Base-by-base conservation (phyloP, 2,888 invertebrate species). In the Macaria notata region DNA sequence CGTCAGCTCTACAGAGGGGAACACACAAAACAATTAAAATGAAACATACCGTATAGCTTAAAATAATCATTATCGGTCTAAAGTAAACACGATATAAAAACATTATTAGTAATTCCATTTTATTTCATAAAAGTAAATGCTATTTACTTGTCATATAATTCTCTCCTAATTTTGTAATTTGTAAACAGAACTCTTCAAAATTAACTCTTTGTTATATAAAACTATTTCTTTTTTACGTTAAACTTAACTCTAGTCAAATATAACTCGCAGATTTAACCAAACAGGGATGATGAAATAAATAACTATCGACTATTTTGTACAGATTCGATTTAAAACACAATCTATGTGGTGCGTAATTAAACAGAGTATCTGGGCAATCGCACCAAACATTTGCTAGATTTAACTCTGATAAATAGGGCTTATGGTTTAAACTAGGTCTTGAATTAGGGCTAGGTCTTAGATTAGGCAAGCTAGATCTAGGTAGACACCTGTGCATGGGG, bases 401-500 rank as follows among this genome's bases (percentile, higher is more conserved):
- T 38, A 74, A 63, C 56, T 79, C 79, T 0, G 85, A 79, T 9
- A 64, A 61, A 54, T 54, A 64, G 57, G 56, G 43, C 53, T 44
- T 45, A 29, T 43, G 45, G 30, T 9, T 43, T 52, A 51, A 66
- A 54, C 48, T 69, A 67, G 62, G 56, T 51, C 62, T 61, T 59
- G 54, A 62, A 61, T 44, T 60, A 64, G 44, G 66, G 54, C 48
- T 69, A 67, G 62, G 56, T 51, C 63, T 61, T 59, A 54, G 62
- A 61, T 44, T 60, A 64, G 44, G 67, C 69, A 49, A 60, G 55
- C 50, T 70, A 66, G 71, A 63, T 55, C 69, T 66, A 42, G 79
- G 68, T 65, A 75, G 73, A 77, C 86, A 92, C 92, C 92, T 92
- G 92, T 92, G 92, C 65, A 92, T 91, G 19, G 92, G 92, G 74